Conservation (phyloP, 2,113 vertebrate species). For the Mesoclemmys tuberculata region DNA sequence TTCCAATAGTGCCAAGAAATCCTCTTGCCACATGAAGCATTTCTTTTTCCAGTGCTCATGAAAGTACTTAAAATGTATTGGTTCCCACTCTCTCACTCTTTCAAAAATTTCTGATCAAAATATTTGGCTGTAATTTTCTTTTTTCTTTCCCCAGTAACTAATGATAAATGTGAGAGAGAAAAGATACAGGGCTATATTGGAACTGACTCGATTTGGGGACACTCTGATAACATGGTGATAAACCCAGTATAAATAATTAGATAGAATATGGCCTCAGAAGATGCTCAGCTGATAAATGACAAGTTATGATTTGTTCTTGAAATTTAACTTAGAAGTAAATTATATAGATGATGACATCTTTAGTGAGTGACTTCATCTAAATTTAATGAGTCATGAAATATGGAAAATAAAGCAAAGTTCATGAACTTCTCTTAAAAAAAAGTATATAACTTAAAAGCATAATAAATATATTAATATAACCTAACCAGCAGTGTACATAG, state of each 20-base stretch:
- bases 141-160: background rate
- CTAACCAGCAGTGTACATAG: background rate
- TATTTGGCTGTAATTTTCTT: background rate
- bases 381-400: slow-evolving; percentile 50
- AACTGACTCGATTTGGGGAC: background rate
- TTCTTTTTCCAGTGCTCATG: background rate
- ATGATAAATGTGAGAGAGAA: fast-evolving
- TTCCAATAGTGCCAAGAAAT: background rate
- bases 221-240: background rate
- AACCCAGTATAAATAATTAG: slow-evolving; percentile 31
- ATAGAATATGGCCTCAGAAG: slow-evolving; percentile 15
- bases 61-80: background rate
- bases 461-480: background rate
- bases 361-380: background rate
- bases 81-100: background rate
- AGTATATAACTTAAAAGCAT: slow-evolving; percentile 1
- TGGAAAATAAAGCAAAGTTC: slow-evolving; percentile 39
- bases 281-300: slow-evolving; percentile 34
- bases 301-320: slow-evolving; percentile 28
- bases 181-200: background rate
- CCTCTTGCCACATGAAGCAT: background rate
- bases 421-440: background rate
- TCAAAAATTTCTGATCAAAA: background rate
- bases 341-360: background rate
- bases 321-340: slow-evolving; percentile 34